Evolutionary conservation across 2,888 invertebrate species (phyloP).

Genomic region (Eristalis tenax): DNA sequence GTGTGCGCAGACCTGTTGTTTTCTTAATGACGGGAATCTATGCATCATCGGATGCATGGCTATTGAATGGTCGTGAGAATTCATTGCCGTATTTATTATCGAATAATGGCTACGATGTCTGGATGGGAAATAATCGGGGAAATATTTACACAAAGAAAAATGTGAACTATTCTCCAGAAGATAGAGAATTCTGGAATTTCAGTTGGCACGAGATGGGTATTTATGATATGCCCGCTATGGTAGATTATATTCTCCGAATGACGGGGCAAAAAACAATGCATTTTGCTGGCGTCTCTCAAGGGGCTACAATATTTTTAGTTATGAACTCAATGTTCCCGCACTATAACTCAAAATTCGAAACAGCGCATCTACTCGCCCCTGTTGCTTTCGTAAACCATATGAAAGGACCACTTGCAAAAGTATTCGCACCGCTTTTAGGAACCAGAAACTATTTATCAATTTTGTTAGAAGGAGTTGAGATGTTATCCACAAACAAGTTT

Average conservation of each 20-base stretch:
- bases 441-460: constrained; percentile 79
- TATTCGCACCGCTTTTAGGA: constrained; percentile 84
- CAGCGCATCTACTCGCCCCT: constrained; percentile 78
- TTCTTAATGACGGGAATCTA: constrained; percentile 79
- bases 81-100: constrained; percentile 79
- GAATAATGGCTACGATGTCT: constrained; percentile 79
- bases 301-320: constrained; percentile 79
- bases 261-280: constrained; percentile 77
- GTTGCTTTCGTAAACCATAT: constrained; percentile 79
- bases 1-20: constrained; percentile 77
- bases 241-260: constrained; percentile 77
- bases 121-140: constrained; percentile 80
- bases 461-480: constrained; percentile 78
- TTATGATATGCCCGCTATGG: constrained; percentile 79
- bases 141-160: constrained; percentile 79
- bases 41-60: constrained; percentile 80
- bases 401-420: constrained; percentile 82
- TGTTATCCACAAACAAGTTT: constrained; percentile 79
- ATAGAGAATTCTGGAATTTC: constrained; percentile 81
- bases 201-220: constrained; percentile 80
- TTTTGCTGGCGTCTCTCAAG: constrained; percentile 79
- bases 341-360: constrained; percentile 78
- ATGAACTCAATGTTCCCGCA: constrained; percentile 78
- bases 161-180: constrained; percentile 79
- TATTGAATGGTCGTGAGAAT: constrained; percentile 78